These are phyloP conservation scores for Lasius platythorax DNA, from an alignment of 2,888 invertebrate genomes.

Conservation along the genomic window DNA sequence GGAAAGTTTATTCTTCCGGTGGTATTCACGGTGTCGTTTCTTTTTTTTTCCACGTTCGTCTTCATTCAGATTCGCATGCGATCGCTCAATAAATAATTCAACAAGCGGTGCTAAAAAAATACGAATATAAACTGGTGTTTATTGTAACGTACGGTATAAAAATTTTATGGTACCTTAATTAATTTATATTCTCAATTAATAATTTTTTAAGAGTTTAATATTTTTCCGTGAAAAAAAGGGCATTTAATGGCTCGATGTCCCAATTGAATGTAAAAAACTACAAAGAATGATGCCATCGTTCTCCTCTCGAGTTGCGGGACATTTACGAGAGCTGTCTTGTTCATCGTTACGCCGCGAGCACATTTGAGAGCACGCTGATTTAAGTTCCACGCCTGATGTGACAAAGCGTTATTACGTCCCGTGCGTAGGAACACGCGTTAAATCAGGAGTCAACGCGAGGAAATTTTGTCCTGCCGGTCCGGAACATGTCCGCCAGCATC, in stretches of 20 bases:
- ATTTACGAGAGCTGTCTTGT: slow-evolving; percentile 31
- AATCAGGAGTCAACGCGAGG: slow-evolving; percentile 55
- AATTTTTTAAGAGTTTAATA: slow-evolving; percentile 6
- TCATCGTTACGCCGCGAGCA: slow-evolving; percentile 33
- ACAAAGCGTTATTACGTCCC: slow-evolving; percentile 53
- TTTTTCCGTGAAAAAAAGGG: neutral
- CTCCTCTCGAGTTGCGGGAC: slow-evolving; percentile 15
- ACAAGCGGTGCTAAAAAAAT: neutral
- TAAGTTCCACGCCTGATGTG: slow-evolving; percentile 51
- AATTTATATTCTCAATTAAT: slow-evolving; percentile 14
- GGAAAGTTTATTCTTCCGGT: slow-evolving; percentile 25
- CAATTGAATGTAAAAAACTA: neutral
- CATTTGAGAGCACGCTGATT: slow-evolving; percentile 50
- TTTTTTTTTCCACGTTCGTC: neutral
- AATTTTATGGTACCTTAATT: neutral
- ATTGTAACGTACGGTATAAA: neutral
- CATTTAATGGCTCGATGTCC: neutral
- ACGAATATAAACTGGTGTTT: slow-evolving; percentile 2
- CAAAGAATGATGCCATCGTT: slow-evolving; percentile 30
- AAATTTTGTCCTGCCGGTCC: slow-evolving; percentile 48
- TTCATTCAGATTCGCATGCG: neutral
- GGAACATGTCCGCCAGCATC: slow-evolving; percentile 56
- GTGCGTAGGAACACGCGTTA: slow-evolving; percentile 53
- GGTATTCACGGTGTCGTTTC: neutral
- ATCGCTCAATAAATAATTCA: slow-evolving; percentile 7